phyloP scores from a whole-genome alignment of 2,113 vertebrate species.

The Scomber japonicus region DNA sequence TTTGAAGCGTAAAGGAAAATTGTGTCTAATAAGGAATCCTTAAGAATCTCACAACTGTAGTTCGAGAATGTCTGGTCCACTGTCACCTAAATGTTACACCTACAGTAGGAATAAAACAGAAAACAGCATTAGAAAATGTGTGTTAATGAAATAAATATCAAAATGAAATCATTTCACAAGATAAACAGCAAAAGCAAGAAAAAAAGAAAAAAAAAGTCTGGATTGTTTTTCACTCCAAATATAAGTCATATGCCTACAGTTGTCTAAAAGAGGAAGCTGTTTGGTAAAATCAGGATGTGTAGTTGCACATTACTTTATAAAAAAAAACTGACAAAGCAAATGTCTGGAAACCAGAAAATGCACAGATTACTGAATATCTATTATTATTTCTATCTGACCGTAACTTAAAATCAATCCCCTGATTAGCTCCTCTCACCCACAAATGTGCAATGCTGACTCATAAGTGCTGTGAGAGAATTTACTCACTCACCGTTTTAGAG shows the following conservation, averaged over 20 bases:
- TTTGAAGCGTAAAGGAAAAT: not conserved
- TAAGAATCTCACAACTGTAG: not conserved
- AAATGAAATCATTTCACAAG: not conserved
- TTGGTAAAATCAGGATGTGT: not conserved
- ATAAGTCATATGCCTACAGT: not conserved
- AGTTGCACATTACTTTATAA: not conserved
- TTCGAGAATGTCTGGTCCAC: conserved; percentile 18
- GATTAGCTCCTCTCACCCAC: not conserved
- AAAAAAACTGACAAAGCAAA: not conserved
- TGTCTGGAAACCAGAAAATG: not conserved
- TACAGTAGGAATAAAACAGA: conserved; percentile 38
- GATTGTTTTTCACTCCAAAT: not conserved
- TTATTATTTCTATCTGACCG: not conserved
- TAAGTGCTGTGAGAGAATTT: too few species aligned
- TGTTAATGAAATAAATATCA: not conserved
- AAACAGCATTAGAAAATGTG: not conserved
- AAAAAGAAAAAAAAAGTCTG: not conserved
- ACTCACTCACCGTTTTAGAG: too few species aligned
- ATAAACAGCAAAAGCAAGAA: not conserved
- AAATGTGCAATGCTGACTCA: not conserved
- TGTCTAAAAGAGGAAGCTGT: conserved; percentile 26
- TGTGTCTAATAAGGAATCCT: not conserved
- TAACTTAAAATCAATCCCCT: not conserved
- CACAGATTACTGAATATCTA: not conserved
- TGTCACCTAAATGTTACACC: conserved; percentile 1